phyloP scores from a whole-genome alignment of 2,888 invertebrate genomes.

The Glaucopsyche alexis region DNA sequence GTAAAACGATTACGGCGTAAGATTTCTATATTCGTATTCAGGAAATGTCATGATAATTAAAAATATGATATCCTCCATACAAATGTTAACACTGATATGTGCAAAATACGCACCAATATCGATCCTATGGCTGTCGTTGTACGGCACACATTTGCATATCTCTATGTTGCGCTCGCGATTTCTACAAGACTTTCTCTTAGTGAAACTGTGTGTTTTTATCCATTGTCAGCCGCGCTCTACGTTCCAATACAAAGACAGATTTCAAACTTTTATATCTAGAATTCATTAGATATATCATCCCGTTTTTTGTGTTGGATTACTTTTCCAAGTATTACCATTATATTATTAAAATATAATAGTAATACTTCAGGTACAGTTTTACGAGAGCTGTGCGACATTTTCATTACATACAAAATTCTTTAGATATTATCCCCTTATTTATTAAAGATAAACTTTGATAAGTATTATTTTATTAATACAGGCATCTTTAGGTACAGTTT shows the following conservation, averaged over 20 bases:
- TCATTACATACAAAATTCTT: too few species aligned
- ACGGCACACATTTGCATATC: constrained; percentile 40
- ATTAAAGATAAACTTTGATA: too few species aligned
- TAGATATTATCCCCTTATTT: too few species aligned
- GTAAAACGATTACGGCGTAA: not conserved
- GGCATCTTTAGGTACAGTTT: too few species aligned
- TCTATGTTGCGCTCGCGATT: constrained; percentile 45
- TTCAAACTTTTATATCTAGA: constrained; percentile 35
- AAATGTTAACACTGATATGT: constrained; percentile 22
- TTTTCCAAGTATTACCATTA: too few species aligned
- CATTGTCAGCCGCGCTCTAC: constrained; percentile 55
- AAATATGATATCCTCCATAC: constrained; percentile 24
- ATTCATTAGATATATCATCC: not conserved
- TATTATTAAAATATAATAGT: too few species aligned
- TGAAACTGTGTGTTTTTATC: constrained; percentile 75
- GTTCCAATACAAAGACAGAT: constrained; percentile 37
- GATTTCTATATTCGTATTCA: constrained; percentile 16
- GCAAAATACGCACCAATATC: not conserved
- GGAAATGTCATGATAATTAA: constrained; percentile 16
- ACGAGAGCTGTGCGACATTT: too few species aligned
- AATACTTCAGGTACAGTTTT: too few species aligned
- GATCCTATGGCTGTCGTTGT: constrained; percentile 32
- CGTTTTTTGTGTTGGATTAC: not conserved
- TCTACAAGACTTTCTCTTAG: constrained; percentile 70
- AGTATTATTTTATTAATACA: too few species aligned